Conservation (phyloP, 2,113 vertebrate genomes). For the Larimichthys polyactis region DNA sequence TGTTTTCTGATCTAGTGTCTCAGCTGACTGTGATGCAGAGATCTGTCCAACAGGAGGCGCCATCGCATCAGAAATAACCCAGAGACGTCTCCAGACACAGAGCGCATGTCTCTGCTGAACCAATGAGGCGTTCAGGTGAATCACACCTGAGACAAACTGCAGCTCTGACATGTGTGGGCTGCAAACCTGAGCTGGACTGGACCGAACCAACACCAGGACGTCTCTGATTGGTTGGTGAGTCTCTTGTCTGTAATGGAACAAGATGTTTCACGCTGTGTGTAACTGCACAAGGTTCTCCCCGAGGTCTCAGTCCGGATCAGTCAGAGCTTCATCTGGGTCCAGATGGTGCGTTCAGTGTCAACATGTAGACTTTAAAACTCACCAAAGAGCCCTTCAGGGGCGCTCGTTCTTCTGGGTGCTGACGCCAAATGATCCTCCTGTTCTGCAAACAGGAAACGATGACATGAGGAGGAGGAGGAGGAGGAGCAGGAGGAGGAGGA, state of each 20-base stretch:
- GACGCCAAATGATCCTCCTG: not conserved
- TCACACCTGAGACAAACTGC: no score
- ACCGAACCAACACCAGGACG: no score
- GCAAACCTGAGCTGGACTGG: no score
- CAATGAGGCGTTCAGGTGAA: not conserved
- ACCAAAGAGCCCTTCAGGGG: conserved; percentile 35
- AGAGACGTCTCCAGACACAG: not conserved
- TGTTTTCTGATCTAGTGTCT: no score
- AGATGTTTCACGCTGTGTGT: no score
- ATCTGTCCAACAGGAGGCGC: conserved; percentile 28
- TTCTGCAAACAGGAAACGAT: conserved; percentile 34
- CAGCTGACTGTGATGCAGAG: not conserved
- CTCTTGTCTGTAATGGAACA: no score
- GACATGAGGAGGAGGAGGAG: conserved; percentile 8
- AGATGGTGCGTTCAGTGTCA: conserved; percentile 4
- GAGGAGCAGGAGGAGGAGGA: conserved; percentile 7
- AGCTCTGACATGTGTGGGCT: no score
- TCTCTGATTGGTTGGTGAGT: no score
- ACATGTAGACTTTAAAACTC: conserved; percentile 4
- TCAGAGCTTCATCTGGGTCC: no score
- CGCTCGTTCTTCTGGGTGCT: not conserved
- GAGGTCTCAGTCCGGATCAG: no score
- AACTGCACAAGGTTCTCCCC: no score
- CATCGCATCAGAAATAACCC: not conserved
- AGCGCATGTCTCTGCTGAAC: not conserved